Evolutionary conservation across 1,140 invertebrate species (phyloP).

Genomic region (Papilio polytes): DNA sequence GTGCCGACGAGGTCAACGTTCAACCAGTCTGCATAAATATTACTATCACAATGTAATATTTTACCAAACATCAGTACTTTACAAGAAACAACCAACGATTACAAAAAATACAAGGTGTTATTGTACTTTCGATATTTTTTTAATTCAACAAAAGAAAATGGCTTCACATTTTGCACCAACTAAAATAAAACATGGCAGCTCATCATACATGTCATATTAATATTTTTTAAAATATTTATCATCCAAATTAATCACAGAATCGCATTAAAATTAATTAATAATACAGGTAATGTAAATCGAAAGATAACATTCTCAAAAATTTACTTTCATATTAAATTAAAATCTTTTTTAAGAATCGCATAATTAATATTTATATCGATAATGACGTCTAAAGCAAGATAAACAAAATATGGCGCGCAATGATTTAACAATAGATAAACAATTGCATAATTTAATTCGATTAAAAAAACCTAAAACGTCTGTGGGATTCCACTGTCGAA

Average conservation of each 20-base stretch:
- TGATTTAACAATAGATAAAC: not conserved
- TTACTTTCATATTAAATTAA: constrained; percentile 12
- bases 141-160: constrained; percentile 36
- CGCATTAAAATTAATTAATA: constrained; percentile 40
- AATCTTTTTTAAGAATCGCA: not conserved
- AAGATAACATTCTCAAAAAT: constrained; percentile 37
- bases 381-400: constrained; percentile 28
- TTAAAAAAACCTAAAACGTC: not conserved
- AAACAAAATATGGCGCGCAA: constrained; percentile 1
- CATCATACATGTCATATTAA: constrained; percentile 8
- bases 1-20: constrained; percentile 7
- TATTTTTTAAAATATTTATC: constrained; percentile 36
- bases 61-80: constrained; percentile 7
- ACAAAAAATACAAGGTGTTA: constrained; percentile 23
- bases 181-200: constrained; percentile 36
- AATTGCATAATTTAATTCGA: constrained; percentile 6
- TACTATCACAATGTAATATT: constrained; percentile 22
- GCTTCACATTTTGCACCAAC: constrained; percentile 33
- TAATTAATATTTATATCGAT: constrained; percentile 1
- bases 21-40: constrained; percentile 9
- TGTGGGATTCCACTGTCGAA: not conserved
- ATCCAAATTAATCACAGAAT: constrained; percentile 40
- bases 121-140: constrained; percentile 30
- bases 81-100: constrained; percentile 6
- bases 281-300: constrained; percentile 33